Evolutionary conservation across 2,888 invertebrate genomes (phyloP), one percentile per base, ranked within the genome.

Genomic region (Chromoteleia sp.): DNA sequence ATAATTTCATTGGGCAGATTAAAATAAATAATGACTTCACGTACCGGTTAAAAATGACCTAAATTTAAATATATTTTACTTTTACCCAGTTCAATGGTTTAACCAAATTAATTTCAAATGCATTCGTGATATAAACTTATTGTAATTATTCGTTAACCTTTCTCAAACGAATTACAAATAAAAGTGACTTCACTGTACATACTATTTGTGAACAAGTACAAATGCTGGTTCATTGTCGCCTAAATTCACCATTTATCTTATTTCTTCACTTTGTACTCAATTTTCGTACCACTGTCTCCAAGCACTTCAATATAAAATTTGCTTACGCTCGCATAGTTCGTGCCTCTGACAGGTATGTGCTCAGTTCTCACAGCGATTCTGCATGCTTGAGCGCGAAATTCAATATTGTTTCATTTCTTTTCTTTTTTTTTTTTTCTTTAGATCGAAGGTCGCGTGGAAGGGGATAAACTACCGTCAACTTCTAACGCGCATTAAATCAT

Each of bases 351-450:
- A 75, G 15, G 50, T 67, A 75, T 33, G 21, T 33, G 19, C 54
- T 43, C 52, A 52, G 67, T 59, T 76, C 67, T 76, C 68, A 76
- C 59, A 58, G 10, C 43, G 52, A 76, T 59, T 59, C 41, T 56
- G 59, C 67, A 67, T 76, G 59, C 76, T 43, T 30, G 41, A 67
- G 41, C 48, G 67, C 65, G 75, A 67, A 75, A 75, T 75, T 67
- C 67, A 75, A 75, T 75, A 75, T 58, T 52, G 39, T 39, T 56
- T 58, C 50, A 58, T 67, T 67, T 75, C 59, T 50, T 48, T 67
- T 29, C 36, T 45, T 50, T 19, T n/a, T 67, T 67, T 67, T 75
- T 50, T 50, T 48, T 67, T 29, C 36, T 45, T 50, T 19, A 48
- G 25, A 67, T 59, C 50, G 58, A 67, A 75, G 67, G 67, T 67